A percentile compares a stretch with the other conserved stretches of the same genome.
Conservation (phyloP, 2,797 vertebrate species). For the Clarias platycephalus region DNA sequence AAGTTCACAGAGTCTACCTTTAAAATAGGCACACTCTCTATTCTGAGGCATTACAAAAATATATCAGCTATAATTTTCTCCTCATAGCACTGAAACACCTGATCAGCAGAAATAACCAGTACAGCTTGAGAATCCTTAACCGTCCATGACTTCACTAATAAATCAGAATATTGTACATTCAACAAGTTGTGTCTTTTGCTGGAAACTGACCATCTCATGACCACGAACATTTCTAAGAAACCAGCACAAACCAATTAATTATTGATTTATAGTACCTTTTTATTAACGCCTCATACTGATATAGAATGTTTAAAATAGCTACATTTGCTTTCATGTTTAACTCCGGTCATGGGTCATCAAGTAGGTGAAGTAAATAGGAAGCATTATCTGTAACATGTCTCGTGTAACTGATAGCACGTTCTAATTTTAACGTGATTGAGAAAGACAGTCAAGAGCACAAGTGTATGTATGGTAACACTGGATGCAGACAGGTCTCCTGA, state of each 20-base stretch:
- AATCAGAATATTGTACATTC: constrained; percentile 44
- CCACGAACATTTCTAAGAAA: neutral
- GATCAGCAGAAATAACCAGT: constrained; percentile 35
- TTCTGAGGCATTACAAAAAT: constrained; percentile 71
- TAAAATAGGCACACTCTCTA: constrained; percentile 57
- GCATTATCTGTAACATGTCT: constrained; percentile 63
- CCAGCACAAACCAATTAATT: neutral
- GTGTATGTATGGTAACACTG: constrained; percentile 56
- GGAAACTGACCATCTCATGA: neutral
- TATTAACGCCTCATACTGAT: neutral
- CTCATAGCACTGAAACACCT: constrained; percentile 45
- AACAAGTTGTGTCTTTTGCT: constrained; percentile 18
- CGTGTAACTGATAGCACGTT: constrained; percentile 68
- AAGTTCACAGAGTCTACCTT: constrained; percentile 48
- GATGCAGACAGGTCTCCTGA: constrained; percentile 45
- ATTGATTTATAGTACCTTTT: neutral
- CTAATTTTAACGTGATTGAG: constrained; percentile 67
- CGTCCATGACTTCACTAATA: constrained; percentile 50
- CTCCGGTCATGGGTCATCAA: constrained; percentile 45
- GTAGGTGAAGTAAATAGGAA: constrained; percentile 60
- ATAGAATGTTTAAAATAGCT: neutral
- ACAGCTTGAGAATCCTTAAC: constrained; percentile 46
- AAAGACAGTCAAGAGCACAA: constrained; percentile 63
- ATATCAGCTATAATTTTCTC: constrained; percentile 63
- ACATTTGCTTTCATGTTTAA: constrained; percentile 47